Evolutionary conservation across 1,140 invertebrate species (phyloP), one percentile per base, ranked within the genome.

Genomic region (Saxidomus purpurata): DNA sequence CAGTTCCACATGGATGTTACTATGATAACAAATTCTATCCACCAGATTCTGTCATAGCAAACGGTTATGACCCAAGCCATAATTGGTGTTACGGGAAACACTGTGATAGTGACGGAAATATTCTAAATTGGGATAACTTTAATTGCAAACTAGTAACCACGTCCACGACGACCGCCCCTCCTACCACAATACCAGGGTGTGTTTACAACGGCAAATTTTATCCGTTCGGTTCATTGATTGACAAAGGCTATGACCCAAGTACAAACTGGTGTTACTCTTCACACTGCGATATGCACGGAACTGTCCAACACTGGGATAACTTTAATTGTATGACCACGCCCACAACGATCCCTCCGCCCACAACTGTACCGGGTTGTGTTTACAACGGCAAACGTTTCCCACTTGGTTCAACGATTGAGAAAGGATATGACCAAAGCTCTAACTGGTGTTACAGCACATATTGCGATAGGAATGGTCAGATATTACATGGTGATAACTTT

Each of bases 391-490:
- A 55, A 22, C 49, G 31, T 11, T 52, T 36, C 31, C n/a, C 47
- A 25, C 47, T 25, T 17, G 76, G 76, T 22, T 31, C 49, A 55
- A 79, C 47, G 3, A 82, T 82, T 3, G 80, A 82, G 1, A 82
- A 67, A 11, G 80, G 80, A 8, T 82, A 82, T 31, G 80, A 82
- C 38, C 31, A 55, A 6, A 28, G 36, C 15, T 63, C 55, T 13
- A 82, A 82, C 38, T 82, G 80, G 80, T 82, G 80, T 67, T 82
- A 82, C 59, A 13, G 25, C 19, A 63, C 55, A 19, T 82, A 36
- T n/a, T 82, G 80, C 43, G 80, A 82, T 25, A 40, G 0, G 1
- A 40, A 82, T 19, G 80, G 80, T 3, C 52, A 82, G n/a, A 11
- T 82, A 25, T 1, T 63, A n/a, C 25, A 82, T 31, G 55, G 34